Percentiles rank a stretch among this genome's conserved stretches.
Evolutionary conservation across 2,797 vertebrate genomes (phyloP).

Genomic region (Aplochiton taeniatus): DNA sequence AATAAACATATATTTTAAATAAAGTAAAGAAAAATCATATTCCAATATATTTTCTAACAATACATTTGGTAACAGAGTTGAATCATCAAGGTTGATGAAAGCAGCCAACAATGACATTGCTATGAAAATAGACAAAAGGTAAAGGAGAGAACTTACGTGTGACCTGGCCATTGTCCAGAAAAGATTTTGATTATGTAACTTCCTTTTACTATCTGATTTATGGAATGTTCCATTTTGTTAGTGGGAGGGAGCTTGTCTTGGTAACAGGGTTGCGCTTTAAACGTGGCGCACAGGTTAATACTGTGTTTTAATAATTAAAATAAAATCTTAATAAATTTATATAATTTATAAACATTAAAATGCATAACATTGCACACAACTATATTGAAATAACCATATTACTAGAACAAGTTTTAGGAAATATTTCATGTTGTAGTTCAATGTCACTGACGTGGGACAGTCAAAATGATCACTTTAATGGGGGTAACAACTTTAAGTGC

Average conservation of each 20-base stretch:
- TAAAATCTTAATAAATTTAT: not conserved
- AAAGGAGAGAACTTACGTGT: not conserved
- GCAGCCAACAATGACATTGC: not conserved
- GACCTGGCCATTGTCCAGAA: not conserved
- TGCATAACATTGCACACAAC: not conserved
- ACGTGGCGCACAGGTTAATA: not conserved
- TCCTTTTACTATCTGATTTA: not conserved
- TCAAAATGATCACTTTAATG: no score
- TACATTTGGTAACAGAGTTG: no score
- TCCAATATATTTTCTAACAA: no score
- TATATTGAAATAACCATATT: no score
- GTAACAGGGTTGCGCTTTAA: not conserved
- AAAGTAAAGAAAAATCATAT: no score
- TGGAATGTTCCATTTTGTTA: not conserved
- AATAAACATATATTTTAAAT: no score
- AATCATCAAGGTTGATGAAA: no score
- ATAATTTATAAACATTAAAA: not conserved
- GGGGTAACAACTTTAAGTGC: no score
- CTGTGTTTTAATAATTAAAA: conserved; percentile 1
- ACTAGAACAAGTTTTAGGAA: no score
- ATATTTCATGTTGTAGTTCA: no score
- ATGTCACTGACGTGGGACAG: no score
- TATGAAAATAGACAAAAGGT: not conserved
- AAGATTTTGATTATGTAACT: not conserved
- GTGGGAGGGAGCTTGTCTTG: not conserved